Conservation (phyloP, 1,140 invertebrate genomes). For the Dysdera silvatica region DNA sequence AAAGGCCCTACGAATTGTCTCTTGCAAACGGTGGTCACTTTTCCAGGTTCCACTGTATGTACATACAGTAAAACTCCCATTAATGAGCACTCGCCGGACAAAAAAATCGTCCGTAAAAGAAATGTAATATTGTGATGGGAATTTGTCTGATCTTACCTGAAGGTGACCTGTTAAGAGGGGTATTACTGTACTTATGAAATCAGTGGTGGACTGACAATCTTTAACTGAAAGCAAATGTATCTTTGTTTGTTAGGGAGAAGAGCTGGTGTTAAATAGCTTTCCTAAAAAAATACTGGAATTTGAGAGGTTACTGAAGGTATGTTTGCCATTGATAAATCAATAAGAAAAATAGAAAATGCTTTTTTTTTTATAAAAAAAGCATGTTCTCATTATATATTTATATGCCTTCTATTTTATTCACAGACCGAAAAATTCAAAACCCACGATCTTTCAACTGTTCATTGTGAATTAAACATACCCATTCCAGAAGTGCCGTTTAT, state of each 20-base stretch:
- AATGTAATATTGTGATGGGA: not conserved
- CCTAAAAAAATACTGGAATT: slow-evolving; percentile 82
- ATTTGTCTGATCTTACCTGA: not conserved
- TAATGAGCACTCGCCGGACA: not conserved
- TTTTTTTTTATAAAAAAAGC: not conserved
- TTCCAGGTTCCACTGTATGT: too few species aligned
- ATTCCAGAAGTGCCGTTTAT: slow-evolving; percentile 64
- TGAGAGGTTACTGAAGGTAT: slow-evolving; percentile 64
- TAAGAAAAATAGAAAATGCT: not conserved
- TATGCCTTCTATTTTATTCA: slow-evolving; percentile 8
- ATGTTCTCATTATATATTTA: not conserved
- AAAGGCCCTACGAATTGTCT: too few species aligned
- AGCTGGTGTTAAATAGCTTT: slow-evolving; percentile 73
- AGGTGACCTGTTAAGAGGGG: slow-evolving; percentile 19
- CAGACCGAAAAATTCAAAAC: slow-evolving; percentile 64
- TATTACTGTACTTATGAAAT: not conserved
- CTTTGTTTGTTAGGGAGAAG: slow-evolving; percentile 60
- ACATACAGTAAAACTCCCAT: too few species aligned
- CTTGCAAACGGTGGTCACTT: too few species aligned
- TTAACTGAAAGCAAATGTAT: not conserved
- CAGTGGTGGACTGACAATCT: not conserved
- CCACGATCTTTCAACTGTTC: slow-evolving; percentile 62
- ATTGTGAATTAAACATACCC: slow-evolving; percentile 76
- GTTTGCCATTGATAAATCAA: slow-evolving; percentile 4
- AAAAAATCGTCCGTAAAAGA: not conserved